Evolutionary conservation across 2,888 invertebrate species (phyloP).

Genomic region (Standfussiana lucernea): DNA sequence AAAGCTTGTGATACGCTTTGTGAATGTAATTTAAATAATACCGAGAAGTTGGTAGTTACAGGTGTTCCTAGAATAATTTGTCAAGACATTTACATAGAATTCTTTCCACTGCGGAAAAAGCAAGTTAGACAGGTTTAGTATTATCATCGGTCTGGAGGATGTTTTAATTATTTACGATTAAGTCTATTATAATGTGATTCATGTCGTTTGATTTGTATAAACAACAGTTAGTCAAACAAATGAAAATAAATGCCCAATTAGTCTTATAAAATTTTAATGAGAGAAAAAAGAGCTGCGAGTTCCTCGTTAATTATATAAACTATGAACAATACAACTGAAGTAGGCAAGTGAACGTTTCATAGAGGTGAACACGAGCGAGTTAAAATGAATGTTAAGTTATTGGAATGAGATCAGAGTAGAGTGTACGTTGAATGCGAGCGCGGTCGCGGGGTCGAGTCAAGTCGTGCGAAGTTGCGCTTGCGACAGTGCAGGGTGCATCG

Average conservation of each 20-base stretch:
- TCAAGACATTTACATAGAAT: constrained; percentile 28
- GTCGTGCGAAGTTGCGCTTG: constrained; percentile 82
- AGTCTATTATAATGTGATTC: neutral
- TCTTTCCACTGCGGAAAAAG: constrained; percentile 24
- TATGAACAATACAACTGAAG: constrained; percentile 62
- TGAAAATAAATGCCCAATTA: constrained; percentile 57
- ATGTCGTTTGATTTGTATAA: constrained; percentile 5
- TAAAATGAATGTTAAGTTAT: constrained; percentile 73
- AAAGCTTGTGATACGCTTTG: constrained; percentile 50
- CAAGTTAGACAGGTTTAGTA: constrained; percentile 45
- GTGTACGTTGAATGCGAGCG: constrained; percentile 81
- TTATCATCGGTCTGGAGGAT: constrained; percentile 2
- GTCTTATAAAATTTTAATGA: constrained; percentile 61
- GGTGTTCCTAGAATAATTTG: constrained; percentile 36
- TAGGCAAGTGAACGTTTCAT: constrained; percentile 75
- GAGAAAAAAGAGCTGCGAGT: constrained; percentile 41
- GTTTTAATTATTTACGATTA: constrained; percentile 21
- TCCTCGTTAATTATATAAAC: constrained; percentile 62
- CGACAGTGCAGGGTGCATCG: constrained; percentile 75
- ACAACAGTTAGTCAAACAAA: constrained; percentile 25
- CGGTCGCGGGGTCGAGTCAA: constrained; percentile 81
- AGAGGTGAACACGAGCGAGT: constrained; percentile 57
- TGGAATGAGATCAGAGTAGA: constrained; percentile 84
- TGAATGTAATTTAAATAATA: constrained; percentile 55
- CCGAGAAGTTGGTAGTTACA: constrained; percentile 36